A percentile compares a stretch with the other conserved stretches of the same genome.
phyloP scores from a whole-genome alignment of 2,797 vertebrate genomes.

The Arctocebus calabarensis region DNA sequence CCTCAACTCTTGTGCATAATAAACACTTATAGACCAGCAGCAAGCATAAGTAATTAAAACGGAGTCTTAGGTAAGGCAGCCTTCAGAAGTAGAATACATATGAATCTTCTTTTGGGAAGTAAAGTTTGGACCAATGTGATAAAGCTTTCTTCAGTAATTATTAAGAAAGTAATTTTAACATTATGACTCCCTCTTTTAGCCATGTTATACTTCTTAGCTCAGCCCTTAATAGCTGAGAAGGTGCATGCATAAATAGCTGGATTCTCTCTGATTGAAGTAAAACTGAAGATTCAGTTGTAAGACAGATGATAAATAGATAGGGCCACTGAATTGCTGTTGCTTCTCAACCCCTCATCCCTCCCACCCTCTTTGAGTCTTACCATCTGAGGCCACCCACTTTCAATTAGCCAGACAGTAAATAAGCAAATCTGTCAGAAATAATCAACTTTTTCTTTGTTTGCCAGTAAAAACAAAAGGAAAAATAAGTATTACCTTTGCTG shows the following conservation, averaged over 20 bases:
- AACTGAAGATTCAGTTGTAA: constrained; percentile 4
- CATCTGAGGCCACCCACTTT: neutral
- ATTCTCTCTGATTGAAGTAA: constrained; percentile 44
- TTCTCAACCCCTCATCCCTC: neutral
- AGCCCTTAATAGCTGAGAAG: constrained; percentile 37
- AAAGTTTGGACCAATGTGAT: neutral
- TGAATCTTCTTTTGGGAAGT: constrained; percentile 25
- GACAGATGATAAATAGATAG: neutral
- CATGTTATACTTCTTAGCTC: neutral
- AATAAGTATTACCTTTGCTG: neutral
- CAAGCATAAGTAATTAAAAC: neutral
- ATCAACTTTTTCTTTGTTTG: constrained; percentile 29
- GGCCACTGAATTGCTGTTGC: neutral
- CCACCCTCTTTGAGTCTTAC: neutral
- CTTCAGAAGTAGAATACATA: constrained; percentile 28
- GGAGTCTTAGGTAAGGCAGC: neutral
- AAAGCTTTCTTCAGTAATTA: constrained; percentile 46
- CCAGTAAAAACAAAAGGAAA: constrained; percentile 55
- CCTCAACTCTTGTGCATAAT: neutral
- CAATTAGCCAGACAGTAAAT: constrained; percentile 49
- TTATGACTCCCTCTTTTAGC: neutral
- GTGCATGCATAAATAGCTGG: neutral
- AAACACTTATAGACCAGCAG: neutral
- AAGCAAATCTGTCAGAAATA: constrained; percentile 56
- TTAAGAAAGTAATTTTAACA: constrained; percentile 55